These are phyloP conservation scores for Monochamus alternatus DNA, from an alignment of 2,888 invertebrate genomes.

Conservation along the genomic window DNA sequence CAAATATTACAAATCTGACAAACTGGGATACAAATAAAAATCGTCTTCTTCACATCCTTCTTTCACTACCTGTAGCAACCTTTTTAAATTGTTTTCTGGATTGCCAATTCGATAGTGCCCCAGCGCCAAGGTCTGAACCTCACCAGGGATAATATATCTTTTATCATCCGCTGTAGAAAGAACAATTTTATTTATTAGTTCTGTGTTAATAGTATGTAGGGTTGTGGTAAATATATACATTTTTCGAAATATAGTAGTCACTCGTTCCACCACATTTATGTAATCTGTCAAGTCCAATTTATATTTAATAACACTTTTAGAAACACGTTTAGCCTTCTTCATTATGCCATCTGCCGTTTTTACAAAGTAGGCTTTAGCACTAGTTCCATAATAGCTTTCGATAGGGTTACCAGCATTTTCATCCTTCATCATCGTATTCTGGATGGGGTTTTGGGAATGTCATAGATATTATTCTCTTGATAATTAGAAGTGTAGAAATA, in stretches of 20 bases:
- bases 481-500: background rate
- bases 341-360: background rate
- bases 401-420: constrained; percentile 1
- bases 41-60: background rate
- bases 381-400: constrained; percentile 5
- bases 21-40: background rate
- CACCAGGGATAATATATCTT: no score
- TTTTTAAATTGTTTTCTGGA: no score
- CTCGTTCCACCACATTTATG: background rate
- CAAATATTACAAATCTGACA: background rate
- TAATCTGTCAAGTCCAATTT: background rate
- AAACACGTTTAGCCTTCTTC: background rate
- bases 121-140: no score
- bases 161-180: no score
- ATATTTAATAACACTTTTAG: background rate
- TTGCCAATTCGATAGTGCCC: no score
- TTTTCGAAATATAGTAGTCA: constrained; percentile 2
- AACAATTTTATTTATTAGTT: no score
- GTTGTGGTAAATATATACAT: background rate
- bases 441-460: background rate
- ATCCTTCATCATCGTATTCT: background rate
- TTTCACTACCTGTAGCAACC: no score
- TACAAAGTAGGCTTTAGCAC: constrained; percentile 17
- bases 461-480: background rate
- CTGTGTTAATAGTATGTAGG: no score